A percentile compares a stretch with the other conserved stretches of the same genome.
These are phyloP conservation scores for Dufourea novaeangliae DNA, from an alignment of 1,140 invertebrate species.

Conservation along the genomic window DNA sequence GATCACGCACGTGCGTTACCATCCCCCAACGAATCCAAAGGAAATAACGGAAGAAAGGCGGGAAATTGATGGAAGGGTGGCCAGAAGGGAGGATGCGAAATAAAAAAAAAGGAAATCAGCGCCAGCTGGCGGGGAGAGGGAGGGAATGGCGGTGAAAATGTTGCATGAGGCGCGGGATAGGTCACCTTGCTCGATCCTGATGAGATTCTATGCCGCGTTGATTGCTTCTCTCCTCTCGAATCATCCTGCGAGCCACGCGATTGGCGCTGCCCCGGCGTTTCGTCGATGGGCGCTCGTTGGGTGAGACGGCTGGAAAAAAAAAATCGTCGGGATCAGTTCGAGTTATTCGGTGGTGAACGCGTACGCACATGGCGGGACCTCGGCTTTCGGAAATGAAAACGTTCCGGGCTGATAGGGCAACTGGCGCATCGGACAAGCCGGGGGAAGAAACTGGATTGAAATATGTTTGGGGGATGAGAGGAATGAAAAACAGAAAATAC, in stretches of 20 bases:
- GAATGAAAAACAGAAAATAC: background rate
- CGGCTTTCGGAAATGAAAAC: constrained; percentile 26
- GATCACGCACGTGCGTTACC: background rate
- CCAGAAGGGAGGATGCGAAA: background rate
- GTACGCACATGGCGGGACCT: background rate
- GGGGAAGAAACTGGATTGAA: background rate
- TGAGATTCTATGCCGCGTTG: constrained; percentile 63
- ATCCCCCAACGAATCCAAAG: background rate
- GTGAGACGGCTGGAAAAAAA: background rate
- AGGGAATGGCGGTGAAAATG: background rate
- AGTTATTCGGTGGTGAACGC: background rate
- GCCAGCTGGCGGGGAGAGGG: background rate
- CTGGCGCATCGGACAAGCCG: background rate
- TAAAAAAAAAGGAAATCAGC: background rate
- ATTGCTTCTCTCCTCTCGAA: constrained; percentile 54
- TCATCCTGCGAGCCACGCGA: constrained; percentile 6
- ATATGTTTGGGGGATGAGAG: background rate
- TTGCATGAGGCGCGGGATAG: background rate
- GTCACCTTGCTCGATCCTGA: constrained; percentile 48
- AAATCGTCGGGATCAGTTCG: background rate
- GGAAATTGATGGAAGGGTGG: background rate
- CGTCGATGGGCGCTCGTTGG: background rate
- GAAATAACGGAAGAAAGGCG: constrained; percentile 16
- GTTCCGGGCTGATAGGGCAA: background rate
- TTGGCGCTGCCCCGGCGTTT: constrained; percentile 18